Base-by-base conservation (phyloP, 2,888 invertebrate genomes). In the Chrysina gloriosa region DNA sequence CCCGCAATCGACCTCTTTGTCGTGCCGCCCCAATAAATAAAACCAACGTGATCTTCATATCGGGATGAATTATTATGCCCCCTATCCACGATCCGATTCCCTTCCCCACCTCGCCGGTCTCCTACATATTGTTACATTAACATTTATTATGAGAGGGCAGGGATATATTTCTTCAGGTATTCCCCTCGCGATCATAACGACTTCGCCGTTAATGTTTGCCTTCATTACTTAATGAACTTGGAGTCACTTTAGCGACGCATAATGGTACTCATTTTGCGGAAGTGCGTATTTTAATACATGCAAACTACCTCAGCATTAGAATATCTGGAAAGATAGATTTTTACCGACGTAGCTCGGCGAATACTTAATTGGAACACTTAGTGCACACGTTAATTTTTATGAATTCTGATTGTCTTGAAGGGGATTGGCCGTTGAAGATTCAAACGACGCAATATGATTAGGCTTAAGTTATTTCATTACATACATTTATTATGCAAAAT, bases 11-110 rank as follows among this genome's bases (percentile, higher is more conserved):
- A 34, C 73, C 76, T 76, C 76, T 77, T 77, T 78, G 77, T 77
- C 76, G 73, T 71, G 73, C 77, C 77, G 77, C 77, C 75, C 73
- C 70, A 75, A 78, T 78, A 78, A 79, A 79, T 79, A 78, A 78
- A 72, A 63, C 71, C 66, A 52, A 70, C 67, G 71, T 65, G 69
- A 72, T 69, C 70, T 67, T 76, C 77, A 73, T 76, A 77, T 74
- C 63, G 74, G 75, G 75, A 61, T 79, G 79, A 80, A 71, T 79
- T 80, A 79, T 78, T 75, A 76, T 73, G 73, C 72, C 76, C 73
- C 67, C 70, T 69, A 68, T 69, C 69, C 73, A 71, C 71, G 70
- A 68, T 71, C 56, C 65, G 58, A 70, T 67, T 66, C 56, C 54
- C 36, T 61, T 31, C 45, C 1, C 7, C 16, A 9, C 42, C 42